phyloP scores from a whole-genome alignment of 2,888 invertebrate species.

The Heliconius ethilla region DNA sequence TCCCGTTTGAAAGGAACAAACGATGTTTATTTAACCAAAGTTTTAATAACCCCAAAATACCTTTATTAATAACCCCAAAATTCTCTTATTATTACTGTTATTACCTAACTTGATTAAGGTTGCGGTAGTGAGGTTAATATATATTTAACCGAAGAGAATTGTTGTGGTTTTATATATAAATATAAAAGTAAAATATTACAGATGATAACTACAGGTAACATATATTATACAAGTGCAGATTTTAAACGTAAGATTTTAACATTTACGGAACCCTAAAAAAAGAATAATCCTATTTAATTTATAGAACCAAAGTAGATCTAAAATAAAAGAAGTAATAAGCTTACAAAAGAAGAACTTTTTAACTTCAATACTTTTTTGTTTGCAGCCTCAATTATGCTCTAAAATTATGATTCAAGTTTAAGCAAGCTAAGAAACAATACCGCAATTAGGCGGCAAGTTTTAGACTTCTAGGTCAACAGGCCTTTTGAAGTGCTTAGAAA shows the following conservation, averaged over 20 bases:
- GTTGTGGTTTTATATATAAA: no score
- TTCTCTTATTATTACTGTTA: neutral
- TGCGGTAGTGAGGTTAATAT: neutral
- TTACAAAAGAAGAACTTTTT: constrained; percentile 1
- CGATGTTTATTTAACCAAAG: constrained; percentile 1
- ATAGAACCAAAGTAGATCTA: neutral
- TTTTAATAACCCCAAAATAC: neutral
- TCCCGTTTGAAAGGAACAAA: neutral
- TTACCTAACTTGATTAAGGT: neutral
- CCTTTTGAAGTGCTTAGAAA: constrained; percentile 35
- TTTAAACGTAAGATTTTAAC: no score
- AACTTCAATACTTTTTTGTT: neutral
- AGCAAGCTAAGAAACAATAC: constrained; percentile 38
- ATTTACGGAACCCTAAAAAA: neutral
- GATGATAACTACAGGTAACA: no score
- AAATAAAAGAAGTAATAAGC: neutral
- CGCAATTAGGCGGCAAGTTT: constrained; percentile 40
- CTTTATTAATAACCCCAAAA: neutral
- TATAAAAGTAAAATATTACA: no score
- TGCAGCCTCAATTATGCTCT: neutral
- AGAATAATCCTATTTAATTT: neutral
- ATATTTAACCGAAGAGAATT: neutral
- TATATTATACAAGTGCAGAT: no score
- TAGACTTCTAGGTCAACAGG: constrained; percentile 40
- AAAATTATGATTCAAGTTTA: constrained; percentile 29